Conservation (phyloP, 2,113 vertebrate species). For the Stegostoma tigrinum region DNA sequence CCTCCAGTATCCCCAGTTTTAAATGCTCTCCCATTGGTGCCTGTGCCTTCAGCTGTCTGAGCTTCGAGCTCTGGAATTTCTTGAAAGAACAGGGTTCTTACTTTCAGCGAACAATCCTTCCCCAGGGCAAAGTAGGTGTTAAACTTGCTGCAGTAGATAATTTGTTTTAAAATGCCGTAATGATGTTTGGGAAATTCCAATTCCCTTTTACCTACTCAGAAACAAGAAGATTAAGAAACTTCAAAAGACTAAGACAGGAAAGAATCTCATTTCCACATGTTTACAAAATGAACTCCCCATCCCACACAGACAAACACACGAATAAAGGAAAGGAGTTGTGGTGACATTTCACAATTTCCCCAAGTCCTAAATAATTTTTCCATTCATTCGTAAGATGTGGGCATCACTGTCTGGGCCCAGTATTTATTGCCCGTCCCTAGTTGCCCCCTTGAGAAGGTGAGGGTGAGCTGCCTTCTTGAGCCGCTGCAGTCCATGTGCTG, state of each 20-base stretch:
- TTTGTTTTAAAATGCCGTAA: background rate
- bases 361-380: too few species aligned
- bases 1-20: background rate
- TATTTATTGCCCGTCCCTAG: too few species aligned
- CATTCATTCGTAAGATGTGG: too few species aligned
- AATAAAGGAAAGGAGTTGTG: too few species aligned
- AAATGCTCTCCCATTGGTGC: background rate
- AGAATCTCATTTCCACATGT: background rate
- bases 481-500: too few species aligned
- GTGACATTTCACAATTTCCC: too few species aligned
- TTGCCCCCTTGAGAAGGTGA: too few species aligned
- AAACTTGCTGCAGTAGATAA: conserved; percentile 35
- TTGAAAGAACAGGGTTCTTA: background rate
- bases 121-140: conserved; percentile 34
- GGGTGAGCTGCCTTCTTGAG: too few species aligned
- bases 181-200: conserved; percentile 34
- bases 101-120: conserved; percentile 36
- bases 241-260: too few species aligned
- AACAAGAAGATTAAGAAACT: background rate
- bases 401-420: too few species aligned
- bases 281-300: background rate
- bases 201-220: conserved; percentile 36
- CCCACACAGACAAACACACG: background rate
- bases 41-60: background rate
- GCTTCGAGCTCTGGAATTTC: background rate